These are phyloP conservation scores for Lasioglossum malachurum DNA, from an alignment of 2,888 invertebrate species.

Conservation along the genomic window DNA sequence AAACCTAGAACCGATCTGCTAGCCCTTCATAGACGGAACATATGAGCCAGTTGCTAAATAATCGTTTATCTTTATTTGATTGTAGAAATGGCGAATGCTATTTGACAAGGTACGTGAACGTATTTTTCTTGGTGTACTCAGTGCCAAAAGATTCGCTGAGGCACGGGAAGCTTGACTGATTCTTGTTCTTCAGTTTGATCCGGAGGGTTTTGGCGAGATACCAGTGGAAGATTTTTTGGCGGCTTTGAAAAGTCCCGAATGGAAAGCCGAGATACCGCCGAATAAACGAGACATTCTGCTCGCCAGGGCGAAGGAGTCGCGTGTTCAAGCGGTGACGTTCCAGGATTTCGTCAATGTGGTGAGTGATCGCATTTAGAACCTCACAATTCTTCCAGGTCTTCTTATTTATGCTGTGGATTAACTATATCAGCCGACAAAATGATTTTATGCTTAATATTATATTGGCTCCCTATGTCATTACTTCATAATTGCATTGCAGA, in stretches of 20 bases:
- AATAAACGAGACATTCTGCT: conserved; percentile 90
- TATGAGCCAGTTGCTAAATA: not conserved
- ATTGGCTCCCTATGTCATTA: not conserved
- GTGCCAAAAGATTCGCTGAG: conserved; percentile 14
- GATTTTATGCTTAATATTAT: not conserved
- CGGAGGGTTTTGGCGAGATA: conserved; percentile 97
- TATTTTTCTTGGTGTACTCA: not conserved
- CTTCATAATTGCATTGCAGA: not conserved
- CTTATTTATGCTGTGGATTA: not conserved
- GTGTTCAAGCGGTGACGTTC: conserved; percentile 92
- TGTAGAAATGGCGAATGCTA: conserved; percentile 95
- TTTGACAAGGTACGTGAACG: conserved; percentile 90
- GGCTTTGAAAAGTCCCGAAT: conserved; percentile 92
- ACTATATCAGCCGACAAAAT: not conserved
- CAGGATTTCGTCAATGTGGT: conserved; percentile 98
- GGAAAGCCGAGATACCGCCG: conserved; percentile 90
- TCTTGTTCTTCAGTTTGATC: conserved; percentile 91
- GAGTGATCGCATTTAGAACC: conserved; percentile 85
- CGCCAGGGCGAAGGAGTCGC: conserved; percentile 78
- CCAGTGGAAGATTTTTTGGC: conserved; percentile 93
- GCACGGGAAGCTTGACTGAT: conserved; percentile 28
- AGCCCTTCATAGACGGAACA: not conserved
- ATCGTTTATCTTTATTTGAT: conserved; percentile 78
- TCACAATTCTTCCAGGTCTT: not conserved
- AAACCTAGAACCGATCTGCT: not conserved